Conservation (phyloP, 2,888 invertebrate species). For the Catonia carolina region DNA sequence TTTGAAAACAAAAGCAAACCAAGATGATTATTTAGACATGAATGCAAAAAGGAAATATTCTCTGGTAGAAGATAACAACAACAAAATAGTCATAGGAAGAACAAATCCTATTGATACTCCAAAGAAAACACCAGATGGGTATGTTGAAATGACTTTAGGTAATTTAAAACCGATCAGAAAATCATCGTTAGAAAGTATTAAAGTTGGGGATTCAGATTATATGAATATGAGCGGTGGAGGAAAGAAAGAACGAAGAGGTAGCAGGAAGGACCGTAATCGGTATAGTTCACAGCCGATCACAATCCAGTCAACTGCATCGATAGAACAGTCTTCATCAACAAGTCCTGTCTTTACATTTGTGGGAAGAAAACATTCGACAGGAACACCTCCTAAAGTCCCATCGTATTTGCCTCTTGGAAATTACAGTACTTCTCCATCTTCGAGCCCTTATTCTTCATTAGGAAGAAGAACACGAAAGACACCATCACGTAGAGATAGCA, state of each 20-base stretch:
- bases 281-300: conserved; percentile 57
- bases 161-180: conserved; percentile 18
- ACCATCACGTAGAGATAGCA: conserved; percentile 42
- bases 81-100: conserved; percentile 30
- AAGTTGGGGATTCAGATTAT: conserved; percentile 45
- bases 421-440: conserved; percentile 42
- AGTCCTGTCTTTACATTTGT: conserved; percentile 32
- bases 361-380: conserved; percentile 42
- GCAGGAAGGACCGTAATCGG: conserved; percentile 41
- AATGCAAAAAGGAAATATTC: conserved; percentile 36
- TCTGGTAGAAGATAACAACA: conserved; percentile 31
- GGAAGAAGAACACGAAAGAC: conserved; percentile 36
- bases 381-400: conserved; percentile 44
- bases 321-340: conserved; percentile 35
- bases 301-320: conserved; percentile 45
- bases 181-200: conserved; percentile 26
- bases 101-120: conserved; percentile 28
- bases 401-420: conserved; percentile 45
- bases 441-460: conserved; percentile 46
- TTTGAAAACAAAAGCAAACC: conserved; percentile 18
- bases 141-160: conserved; percentile 57
- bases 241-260: conserved; percentile 38
- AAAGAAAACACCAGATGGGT: conserved; percentile 51
- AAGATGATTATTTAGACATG: conserved; percentile 42
- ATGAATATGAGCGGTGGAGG: conserved; percentile 47